Percentiles rank a stretch among this genome's conserved stretches.
These are phyloP conservation scores for Ormyrus nitidulus DNA, from an alignment of 2,888 invertebrate genomes.

Conservation along the genomic window DNA sequence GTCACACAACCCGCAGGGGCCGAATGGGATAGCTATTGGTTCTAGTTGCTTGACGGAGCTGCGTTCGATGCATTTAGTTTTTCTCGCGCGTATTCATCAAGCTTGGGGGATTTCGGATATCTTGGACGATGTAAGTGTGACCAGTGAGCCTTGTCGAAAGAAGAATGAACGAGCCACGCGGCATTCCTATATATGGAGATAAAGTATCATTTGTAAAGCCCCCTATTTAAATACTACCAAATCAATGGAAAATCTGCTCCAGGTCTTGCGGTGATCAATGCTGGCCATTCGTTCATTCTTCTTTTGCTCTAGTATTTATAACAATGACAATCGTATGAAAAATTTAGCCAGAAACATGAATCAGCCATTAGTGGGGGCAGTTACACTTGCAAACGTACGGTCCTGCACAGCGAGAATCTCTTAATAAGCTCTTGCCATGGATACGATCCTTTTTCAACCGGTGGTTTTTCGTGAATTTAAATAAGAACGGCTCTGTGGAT, in stretches of 20 bases:
- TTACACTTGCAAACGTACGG: background rate
- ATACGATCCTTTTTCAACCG: no score
- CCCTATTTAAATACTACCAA: no score
- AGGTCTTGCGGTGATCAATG: no score
- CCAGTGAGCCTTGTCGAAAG: background rate
- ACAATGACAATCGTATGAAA: conserved; percentile 35
- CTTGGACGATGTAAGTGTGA: background rate
- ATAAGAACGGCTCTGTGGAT: no score
- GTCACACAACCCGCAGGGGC: no score
- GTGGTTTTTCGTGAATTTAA: no score
- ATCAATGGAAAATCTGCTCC: background rate
- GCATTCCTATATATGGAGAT: background rate
- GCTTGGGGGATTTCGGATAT: conserved; percentile 24
- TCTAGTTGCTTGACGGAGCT: no score
- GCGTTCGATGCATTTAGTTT: no score
- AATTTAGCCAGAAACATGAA: conserved; percentile 25
- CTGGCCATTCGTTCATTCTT: background rate
- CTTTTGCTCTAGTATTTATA: conserved; percentile 10
- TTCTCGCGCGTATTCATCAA: background rate
- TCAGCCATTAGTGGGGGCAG: conserved; percentile 21
- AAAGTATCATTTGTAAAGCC: background rate
- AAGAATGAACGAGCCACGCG: background rate
- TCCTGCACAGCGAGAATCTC: background rate
- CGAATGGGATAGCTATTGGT: no score
- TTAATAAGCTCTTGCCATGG: background rate